Evolutionary conservation across 2,797 vertebrate genomes (phyloP), one percentile per base, ranked within the genome.

Genomic region (Siniperca scherzeri): DNA sequence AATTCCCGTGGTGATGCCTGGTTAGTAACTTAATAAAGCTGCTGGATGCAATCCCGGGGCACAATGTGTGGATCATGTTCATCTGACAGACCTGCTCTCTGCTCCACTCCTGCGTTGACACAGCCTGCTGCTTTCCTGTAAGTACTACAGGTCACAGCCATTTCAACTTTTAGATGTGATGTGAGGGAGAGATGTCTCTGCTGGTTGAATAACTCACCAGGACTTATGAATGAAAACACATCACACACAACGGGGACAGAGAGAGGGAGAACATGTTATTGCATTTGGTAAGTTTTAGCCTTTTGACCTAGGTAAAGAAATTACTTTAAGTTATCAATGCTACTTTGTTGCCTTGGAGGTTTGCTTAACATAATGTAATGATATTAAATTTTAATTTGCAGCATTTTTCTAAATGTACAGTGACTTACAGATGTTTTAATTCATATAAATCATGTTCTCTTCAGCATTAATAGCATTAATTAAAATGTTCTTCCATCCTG

Each of bases 11-110:
- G 83, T 90, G 90, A 94, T 91, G 85, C 83, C 85, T 7, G 46
- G 38, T 81, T 85, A 91, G 82, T 86, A 90, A 83, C 89, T 83
- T 88, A 93, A 95, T 96, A 95, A 95, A 95, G 89, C 89, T 92
- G 79, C 85, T 91, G 88, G 89, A 85, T 87, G 74, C 57, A 52
- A 77, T 93, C 91, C 84, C 77, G 50, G 68, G 82, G 86, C 88
- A 93, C 85, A 91, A 95, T 93, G 94, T 89, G 92, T 78, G 89
- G 91, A 70, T 89, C 91, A 82, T 87, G 87, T 88, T 92, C 89
- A 19, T 85, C 82, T 84, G 86, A 91, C 87, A 89, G 89, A 87
- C 69, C 78, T 53, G 77, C 85, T 88, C 80, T 89, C 82, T 80
- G 82, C 77, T 90, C 44, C 62, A 27, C 81, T 78, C 52, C 82